Evolutionary conservation across 2,113 vertebrate species (phyloP).

Genomic region (Hucho hucho): DNA sequence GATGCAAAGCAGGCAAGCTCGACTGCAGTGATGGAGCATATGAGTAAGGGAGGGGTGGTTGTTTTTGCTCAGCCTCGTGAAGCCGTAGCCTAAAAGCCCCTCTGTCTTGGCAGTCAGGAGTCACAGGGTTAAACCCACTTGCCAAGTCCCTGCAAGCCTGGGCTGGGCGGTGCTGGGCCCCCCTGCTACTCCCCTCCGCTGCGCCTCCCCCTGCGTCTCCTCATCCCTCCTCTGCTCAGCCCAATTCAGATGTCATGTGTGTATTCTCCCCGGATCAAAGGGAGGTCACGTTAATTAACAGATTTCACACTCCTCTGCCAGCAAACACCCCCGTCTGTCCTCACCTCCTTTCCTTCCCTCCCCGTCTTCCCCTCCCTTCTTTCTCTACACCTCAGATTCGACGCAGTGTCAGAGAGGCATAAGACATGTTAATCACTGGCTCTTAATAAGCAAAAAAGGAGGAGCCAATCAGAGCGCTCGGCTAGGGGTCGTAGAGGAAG

Average conservation of each 20-base stretch:
- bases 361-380: no score
- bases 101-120: conserved; percentile 57
- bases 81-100: conserved; percentile 35
- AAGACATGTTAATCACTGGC: conserved; percentile 48
- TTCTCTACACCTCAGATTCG: conserved; percentile 3
- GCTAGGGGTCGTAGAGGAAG: conserved; percentile 20
- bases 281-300: conserved; percentile 74
- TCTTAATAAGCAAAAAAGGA: not conserved
- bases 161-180: conserved; percentile 2
- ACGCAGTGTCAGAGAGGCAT: conserved; percentile 41
- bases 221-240: conserved; percentile 49
- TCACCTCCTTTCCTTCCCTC: no score
- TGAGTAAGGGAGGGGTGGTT: not conserved
- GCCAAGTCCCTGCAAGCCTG: conserved; percentile 28
- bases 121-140: conserved; percentile 1
- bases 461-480: conserved; percentile 15
- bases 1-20: not conserved
- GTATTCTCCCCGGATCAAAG: conserved; percentile 72
- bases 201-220: conserved; percentile 51
- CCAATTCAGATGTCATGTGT: conserved; percentile 81
- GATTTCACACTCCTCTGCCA: conserved; percentile 76
- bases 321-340: conserved; percentile 74
- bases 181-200: not conserved
- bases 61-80: conserved; percentile 1
- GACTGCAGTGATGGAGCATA: conserved; percentile 12